These are phyloP conservation scores for Macropis europaea DNA, from an alignment of 2,888 invertebrate species.

Conservation along the genomic window DNA sequence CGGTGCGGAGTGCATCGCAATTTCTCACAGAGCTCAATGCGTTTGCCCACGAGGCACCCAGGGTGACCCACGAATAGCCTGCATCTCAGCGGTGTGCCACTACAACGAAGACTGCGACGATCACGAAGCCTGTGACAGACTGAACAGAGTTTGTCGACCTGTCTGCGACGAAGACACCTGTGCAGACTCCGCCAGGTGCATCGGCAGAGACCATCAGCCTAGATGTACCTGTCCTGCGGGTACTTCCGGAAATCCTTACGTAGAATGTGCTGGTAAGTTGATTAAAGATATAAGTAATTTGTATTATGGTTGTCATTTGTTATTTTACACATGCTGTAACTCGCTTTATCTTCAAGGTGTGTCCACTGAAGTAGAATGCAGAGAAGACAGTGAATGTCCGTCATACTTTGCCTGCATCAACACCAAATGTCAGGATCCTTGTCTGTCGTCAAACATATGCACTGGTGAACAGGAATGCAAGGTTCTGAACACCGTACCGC, in stretches of 20 bases:
- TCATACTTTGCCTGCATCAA: conserved; percentile 89
- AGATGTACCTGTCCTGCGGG: conserved; percentile 89
- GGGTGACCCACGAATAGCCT: conserved; percentile 90
- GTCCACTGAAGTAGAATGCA: conserved; percentile 83
- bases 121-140: conserved; percentile 90
- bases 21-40: conserved; percentile 90
- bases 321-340: too few relatives aligned
- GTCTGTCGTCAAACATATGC: conserved; percentile 87
- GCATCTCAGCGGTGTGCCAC: conserved; percentile 91
- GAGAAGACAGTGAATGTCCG: conserved; percentile 88
- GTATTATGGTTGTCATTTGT: too few relatives aligned
- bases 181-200: conserved; percentile 88
- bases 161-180: conserved; percentile 92
- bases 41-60: conserved; percentile 92
- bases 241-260: conserved; percentile 89
- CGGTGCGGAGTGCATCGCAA: conserved; percentile 88
- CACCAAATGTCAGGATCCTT: conserved; percentile 88
- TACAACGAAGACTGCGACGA: conserved; percentile 94
- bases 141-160: conserved; percentile 90
- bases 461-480: conserved; percentile 89
- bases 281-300: too few relatives aligned
- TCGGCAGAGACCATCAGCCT: conserved; percentile 88
- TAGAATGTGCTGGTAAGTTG: conserved; percentile 83
- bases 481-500: conserved; percentile 88
- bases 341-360: conserved; percentile 42